A percentile compares a stretch with the other conserved stretches of the same genome.
Conservation (phyloP, 2,797 vertebrate genomes). For the Pipistrellus kuhlii region DNA sequence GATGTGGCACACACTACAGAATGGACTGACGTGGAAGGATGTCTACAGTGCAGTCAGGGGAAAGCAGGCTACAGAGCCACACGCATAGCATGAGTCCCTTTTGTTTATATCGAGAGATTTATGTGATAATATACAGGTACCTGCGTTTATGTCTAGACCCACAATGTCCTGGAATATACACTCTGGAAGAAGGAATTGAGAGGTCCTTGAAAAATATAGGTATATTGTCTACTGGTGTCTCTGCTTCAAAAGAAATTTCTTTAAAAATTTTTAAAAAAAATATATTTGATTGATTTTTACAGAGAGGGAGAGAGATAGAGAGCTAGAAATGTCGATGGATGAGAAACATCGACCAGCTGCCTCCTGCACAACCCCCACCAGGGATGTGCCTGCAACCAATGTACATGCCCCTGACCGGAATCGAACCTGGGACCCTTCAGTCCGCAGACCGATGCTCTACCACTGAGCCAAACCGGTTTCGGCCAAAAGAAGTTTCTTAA, state of each 20-base stretch:
- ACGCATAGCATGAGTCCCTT: fast-evolving
- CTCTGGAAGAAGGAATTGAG: not conserved
- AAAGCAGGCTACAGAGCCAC: not conserved
- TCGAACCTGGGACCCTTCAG: too few species aligned
- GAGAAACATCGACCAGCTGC: too few species aligned
- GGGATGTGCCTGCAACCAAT: too few species aligned
- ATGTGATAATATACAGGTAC: not conserved
- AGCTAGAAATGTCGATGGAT: too few species aligned
- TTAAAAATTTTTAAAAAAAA: not conserved
- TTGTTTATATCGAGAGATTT: not conserved
- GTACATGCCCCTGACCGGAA: too few species aligned
- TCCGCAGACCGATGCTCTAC: too few species aligned
- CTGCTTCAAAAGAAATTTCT: conserved; percentile 9
- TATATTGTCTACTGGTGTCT: not conserved
- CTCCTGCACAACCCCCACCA: too few species aligned
- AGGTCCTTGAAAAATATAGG: not conserved
- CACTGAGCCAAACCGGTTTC: too few species aligned
- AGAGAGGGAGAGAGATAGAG: too few species aligned
- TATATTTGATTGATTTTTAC: too few species aligned
- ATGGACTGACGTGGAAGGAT: fast-evolving
- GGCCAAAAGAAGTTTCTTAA: not conserved
- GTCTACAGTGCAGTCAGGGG: not conserved
- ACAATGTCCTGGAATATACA: not conserved
- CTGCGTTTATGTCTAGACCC: not conserved
- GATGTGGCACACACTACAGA: fast-evolving